phyloP scores from a whole-genome alignment of 2,888 invertebrate genomes.

The Drosophila stalkeri region DNA sequence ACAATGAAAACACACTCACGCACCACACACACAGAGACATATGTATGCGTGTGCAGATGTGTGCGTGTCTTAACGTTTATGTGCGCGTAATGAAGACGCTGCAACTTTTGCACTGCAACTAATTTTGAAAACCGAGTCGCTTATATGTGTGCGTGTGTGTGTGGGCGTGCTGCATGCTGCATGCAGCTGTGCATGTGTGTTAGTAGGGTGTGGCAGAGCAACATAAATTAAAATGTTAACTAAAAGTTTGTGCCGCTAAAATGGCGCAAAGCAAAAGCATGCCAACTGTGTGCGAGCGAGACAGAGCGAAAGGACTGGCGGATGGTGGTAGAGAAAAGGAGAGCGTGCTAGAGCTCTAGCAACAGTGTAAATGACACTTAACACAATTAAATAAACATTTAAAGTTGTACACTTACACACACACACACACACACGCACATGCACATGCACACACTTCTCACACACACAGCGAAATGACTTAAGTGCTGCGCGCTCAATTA shows the following conservation, averaged over 20 bases:
- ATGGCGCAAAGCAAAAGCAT: slow-evolving; percentile 50
- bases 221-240: slow-evolving; percentile 80
- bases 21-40: slow-evolving; percentile 4
- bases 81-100: slow-evolving; percentile 75
- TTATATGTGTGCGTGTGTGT: slow-evolving; percentile 12
- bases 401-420: slow-evolving; percentile 59
- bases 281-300: neutral
- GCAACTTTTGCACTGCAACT: slow-evolving; percentile 69
- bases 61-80: slow-evolving; percentile 38
- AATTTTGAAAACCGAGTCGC: slow-evolving; percentile 64
- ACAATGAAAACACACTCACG: slow-evolving; percentile 22
- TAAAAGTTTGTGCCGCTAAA: slow-evolving; percentile 73
- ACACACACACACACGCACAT: slow-evolving; percentile 12
- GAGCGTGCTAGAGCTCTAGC: slow-evolving; percentile 7
- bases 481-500: slow-evolving; percentile 63
- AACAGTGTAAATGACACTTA: slow-evolving; percentile 78
- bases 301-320: too few relatives aligned
- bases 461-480: slow-evolving; percentile 47
- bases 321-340: neutral
- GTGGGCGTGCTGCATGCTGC: neutral
- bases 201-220: slow-evolving; percentile 34
- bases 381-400: slow-evolving; percentile 81
- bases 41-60: slow-evolving; percentile 7
- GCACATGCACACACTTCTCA: slow-evolving; percentile 19
- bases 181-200: neutral